Conservation (phyloP, 1,140 invertebrate genomes). For the Drosophila saltans region DNA sequence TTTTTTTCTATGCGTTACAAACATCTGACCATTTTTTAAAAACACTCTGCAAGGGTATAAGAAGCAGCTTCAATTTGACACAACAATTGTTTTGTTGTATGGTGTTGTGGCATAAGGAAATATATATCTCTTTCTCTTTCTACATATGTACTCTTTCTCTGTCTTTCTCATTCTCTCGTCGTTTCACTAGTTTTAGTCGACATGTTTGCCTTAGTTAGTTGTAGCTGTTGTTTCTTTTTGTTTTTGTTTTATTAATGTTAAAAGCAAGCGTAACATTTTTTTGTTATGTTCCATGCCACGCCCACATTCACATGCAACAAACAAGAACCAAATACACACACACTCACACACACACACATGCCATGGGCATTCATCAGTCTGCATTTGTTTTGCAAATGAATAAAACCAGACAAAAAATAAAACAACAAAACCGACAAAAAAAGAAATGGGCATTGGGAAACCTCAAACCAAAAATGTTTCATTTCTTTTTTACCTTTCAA, state of each 20-base stretch:
- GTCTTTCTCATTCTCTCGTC: not conserved
- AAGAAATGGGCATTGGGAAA: not conserved
- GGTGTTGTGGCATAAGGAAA: no score
- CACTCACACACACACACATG: not conserved
- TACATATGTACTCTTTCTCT: not conserved
- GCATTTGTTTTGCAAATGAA: constrained; percentile 11
- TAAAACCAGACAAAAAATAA: not conserved
- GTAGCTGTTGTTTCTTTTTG: not conserved
- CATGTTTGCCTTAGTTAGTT: constrained; percentile 25
- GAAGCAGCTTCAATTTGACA: not conserved
- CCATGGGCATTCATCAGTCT: not conserved
- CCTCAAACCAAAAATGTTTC: no score
- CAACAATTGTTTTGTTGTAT: not conserved
- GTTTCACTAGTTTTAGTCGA: not conserved
- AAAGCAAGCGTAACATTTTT: constrained; percentile 18
- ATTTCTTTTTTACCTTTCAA: no score
- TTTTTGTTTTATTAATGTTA: constrained; percentile 15
- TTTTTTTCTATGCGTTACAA: no score
- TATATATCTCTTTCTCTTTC: not conserved
- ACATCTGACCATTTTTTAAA: no score
- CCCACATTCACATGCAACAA: constrained; percentile 5
- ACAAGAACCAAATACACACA: not conserved
- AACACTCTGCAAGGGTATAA: no score
- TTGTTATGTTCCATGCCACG: not conserved
- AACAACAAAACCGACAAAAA: not conserved